Evolutionary conservation across 2,888 invertebrate species (phyloP).

Genomic region (Parnassius orleans): DNA sequence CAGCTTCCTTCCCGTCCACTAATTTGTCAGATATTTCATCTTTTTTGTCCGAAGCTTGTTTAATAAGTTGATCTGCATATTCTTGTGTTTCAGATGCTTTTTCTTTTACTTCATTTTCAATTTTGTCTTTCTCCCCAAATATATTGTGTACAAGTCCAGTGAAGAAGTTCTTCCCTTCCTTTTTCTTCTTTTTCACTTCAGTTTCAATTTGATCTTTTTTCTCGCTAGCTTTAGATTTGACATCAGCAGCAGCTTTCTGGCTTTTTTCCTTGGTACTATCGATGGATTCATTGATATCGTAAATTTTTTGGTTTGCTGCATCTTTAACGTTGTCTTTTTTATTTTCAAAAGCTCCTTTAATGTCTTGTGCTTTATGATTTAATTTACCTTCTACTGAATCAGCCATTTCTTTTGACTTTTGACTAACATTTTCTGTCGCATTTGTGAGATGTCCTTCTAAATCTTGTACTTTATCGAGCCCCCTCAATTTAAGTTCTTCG

Average conservation of each 20-base stretch:
- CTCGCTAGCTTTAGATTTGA: conserved; percentile 42
- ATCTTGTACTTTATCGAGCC: conserved; percentile 48
- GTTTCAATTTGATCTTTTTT: conserved; percentile 56
- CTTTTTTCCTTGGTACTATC: conserved; percentile 56
- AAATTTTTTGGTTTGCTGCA: conserved; percentile 50
- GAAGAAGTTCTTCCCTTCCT: conserved; percentile 71
- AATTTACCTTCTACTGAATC: conserved; percentile 53
- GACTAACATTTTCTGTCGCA: conserved; percentile 47
- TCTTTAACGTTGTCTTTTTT: conserved; percentile 50
- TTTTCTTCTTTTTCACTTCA: conserved; percentile 67
- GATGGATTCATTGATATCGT: conserved; percentile 53
- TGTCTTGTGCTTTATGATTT: conserved; percentile 49
- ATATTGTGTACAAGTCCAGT: conserved; percentile 70
- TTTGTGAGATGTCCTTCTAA: conserved; percentile 52
- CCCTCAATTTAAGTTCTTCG: conserved; percentile 54
- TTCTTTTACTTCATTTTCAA: conserved; percentile 64
- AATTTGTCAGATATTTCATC: conserved; percentile 53
- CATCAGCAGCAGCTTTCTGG: conserved; percentile 44
- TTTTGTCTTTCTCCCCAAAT: conserved; percentile 71
- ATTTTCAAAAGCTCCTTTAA: conserved; percentile 50
- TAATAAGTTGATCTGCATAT: conserved; percentile 53
- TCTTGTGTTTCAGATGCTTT: conserved; percentile 65
- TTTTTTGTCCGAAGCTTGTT: conserved; percentile 58
- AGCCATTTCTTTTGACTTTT: conserved; percentile 45
- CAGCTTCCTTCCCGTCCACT: conserved; percentile 37